Conservation (phyloP, 37 sponge, comb jelly and placozoan genomes). For the Oopsacas minuta region DNA sequence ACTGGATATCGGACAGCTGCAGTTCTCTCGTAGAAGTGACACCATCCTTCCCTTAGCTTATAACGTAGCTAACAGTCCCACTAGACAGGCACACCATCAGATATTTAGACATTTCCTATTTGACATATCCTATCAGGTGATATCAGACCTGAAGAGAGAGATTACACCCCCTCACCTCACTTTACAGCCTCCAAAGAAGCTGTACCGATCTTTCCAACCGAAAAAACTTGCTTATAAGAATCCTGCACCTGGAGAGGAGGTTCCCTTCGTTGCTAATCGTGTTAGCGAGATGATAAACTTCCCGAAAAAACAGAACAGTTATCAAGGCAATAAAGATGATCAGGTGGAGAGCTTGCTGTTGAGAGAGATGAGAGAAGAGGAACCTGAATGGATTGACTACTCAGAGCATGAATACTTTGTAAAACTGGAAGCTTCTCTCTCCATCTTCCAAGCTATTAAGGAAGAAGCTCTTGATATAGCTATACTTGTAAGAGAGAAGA, state of each 20-base stretch:
- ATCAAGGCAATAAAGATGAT: background rate
- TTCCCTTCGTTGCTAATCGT: background rate
- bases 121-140: background rate
- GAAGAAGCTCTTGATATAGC: background rate
- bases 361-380: background rate
- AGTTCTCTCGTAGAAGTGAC: constrained; percentile 8
- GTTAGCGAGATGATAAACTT: background rate
- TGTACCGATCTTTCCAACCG: background rate
- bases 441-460: background rate
- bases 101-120: background rate
- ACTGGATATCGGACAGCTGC: background rate
- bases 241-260: background rate
- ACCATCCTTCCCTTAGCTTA: background rate
- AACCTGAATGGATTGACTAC: background rate
- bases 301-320: background rate
- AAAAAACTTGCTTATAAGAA: background rate
- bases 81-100: background rate
- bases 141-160: background rate
- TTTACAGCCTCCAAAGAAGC: background rate
- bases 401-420: background rate
- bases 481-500: background rate
- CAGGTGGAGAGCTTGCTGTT: background rate
- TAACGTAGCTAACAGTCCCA: background rate
- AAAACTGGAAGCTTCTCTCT: background rate
- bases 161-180: background rate